Evolutionary conservation across 30 jellyfish, hydroid and myxozoan species (phyloP).

Genomic region (Aurelia sp.): DNA sequence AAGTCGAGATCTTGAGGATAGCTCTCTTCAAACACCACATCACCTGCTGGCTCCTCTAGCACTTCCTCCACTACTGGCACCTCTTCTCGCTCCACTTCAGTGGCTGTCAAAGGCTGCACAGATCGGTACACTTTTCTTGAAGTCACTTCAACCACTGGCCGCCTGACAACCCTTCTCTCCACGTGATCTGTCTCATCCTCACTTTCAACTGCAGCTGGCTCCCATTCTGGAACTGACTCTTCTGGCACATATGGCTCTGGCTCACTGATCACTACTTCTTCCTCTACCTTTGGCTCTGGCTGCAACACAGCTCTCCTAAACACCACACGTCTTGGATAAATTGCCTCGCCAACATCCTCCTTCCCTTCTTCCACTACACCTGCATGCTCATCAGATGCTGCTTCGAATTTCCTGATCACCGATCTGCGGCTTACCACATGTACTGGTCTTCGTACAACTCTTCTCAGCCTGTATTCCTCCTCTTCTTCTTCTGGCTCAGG

Average conservation of each 20-base stretch:
- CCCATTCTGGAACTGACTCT: constrained; percentile 32
- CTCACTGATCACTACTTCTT: constrained; percentile 29
- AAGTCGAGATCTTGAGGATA: constrained; percentile 31
- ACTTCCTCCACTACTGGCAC: constrained; percentile 35
- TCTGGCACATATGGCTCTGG: constrained; percentile 34
- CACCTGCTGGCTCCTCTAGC: constrained; percentile 35
- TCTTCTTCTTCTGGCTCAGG: neutral
- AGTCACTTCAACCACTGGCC: constrained; percentile 43
- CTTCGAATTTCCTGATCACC: neutral
- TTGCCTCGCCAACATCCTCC: constrained; percentile 48
- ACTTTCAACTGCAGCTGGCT: neutral
- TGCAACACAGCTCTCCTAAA: constrained; percentile 61
- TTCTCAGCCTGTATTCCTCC: no score
- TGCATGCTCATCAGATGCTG: constrained; percentile 30
- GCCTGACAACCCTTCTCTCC: constrained; percentile 50
- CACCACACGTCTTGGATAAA: constrained; percentile 53
- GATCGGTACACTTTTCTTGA: constrained; percentile 52
- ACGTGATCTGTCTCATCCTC: constrained; percentile 38
- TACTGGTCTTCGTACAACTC: no score
- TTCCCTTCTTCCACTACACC: constrained; percentile 52
- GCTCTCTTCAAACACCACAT: constrained; percentile 21
- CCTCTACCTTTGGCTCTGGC: constrained; percentile 36
- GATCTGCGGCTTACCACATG: no score
- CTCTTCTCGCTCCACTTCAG: constrained; percentile 16
- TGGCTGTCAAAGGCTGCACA: constrained; percentile 22